phyloP scores from a whole-genome alignment of 2,888 invertebrate genomes.

The Colletes collaris region DNA sequence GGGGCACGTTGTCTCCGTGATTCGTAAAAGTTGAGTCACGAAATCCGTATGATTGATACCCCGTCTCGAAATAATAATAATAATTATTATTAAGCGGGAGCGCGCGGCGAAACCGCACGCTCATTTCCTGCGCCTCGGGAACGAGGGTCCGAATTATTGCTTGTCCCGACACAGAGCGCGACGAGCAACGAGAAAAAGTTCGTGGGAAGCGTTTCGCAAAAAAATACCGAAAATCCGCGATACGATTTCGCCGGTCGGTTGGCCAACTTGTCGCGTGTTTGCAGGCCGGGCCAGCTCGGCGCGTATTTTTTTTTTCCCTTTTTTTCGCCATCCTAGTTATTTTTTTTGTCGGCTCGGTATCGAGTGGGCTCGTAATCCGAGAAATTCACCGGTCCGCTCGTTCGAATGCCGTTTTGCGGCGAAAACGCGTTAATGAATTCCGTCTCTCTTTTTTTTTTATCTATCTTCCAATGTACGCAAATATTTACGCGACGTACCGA shows the following conservation, averaged over 20 bases:
- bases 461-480: background rate
- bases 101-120: conserved; percentile 35
- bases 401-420: conserved; percentile 28
- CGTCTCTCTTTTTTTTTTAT: background rate
- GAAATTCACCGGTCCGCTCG: conserved; percentile 33
- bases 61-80: conserved; percentile 49
- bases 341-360: conserved; percentile 27
- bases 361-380: conserved; percentile 44
- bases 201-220: conserved; percentile 32
- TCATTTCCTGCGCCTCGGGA: conserved; percentile 45
- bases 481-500: background rate
- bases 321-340: conserved; percentile 2
- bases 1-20: conserved; percentile 25
- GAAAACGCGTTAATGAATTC: conserved; percentile 14
- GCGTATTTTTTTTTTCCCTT: conserved; percentile 18
- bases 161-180: conserved; percentile 3
- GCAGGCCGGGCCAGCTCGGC: conserved; percentile 26
- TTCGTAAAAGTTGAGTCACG: conserved; percentile 27
- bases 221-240: conserved; percentile 31
- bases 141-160: conserved; percentile 33
- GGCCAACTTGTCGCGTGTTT: conserved; percentile 41
- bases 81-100: conserved; percentile 57
- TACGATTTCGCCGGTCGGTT: conserved; percentile 24
- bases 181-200: conserved; percentile 9
- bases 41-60: conserved; percentile 56